phyloP scores from a whole-genome alignment of 1,140 invertebrate genomes.

The Steinernema khuongi region DNA sequence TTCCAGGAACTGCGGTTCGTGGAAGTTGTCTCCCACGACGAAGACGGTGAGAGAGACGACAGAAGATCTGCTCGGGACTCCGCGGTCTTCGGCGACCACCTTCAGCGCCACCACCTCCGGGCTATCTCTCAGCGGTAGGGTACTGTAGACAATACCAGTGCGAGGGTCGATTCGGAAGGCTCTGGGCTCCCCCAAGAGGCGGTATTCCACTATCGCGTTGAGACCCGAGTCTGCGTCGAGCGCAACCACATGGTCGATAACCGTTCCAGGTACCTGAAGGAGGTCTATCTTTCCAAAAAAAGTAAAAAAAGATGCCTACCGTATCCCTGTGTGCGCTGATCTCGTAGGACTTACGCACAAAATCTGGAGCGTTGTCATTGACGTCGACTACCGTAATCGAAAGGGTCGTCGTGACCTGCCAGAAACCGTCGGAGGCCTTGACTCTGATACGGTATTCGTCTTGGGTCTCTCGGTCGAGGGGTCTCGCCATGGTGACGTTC shows the following conservation, averaged over 20 bases:
- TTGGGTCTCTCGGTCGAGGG: conserved; percentile 78
- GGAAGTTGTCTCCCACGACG: conserved; percentile 76
- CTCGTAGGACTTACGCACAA: conserved; percentile 63
- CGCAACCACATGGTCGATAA: conserved; percentile 79
- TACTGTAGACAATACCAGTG: conserved; percentile 80
- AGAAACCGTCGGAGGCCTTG: conserved; percentile 77
- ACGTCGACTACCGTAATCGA: conserved; percentile 87
- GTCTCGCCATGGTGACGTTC: conserved; percentile 78
- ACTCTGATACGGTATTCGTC: conserved; percentile 84
- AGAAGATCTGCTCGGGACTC: conserved; percentile 75
- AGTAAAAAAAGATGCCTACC: conserved; percentile 62
- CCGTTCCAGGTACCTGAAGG: conserved; percentile 70
- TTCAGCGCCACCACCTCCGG: conserved; percentile 64
- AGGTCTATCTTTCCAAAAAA: conserved; percentile 86
- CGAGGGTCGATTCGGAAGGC: conserved; percentile 82
- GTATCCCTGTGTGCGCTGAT: conserved; percentile 3
- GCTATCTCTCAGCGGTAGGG: neutral
- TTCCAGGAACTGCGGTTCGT: conserved; percentile 74
- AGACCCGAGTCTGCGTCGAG: conserved; percentile 81
- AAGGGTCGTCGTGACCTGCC: conserved; percentile 77
- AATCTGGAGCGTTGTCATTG: conserved; percentile 84
- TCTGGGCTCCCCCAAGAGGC: conserved; percentile 79
- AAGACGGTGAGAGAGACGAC: conserved; percentile 70
- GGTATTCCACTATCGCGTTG: conserved; percentile 80
- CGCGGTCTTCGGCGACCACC: conserved; percentile 73